A percentile compares a stretch with the other conserved stretches of the same genome.
Evolutionary conservation across 2,888 invertebrate species (phyloP).

Genomic region (Dilophus febrilis): DNA sequence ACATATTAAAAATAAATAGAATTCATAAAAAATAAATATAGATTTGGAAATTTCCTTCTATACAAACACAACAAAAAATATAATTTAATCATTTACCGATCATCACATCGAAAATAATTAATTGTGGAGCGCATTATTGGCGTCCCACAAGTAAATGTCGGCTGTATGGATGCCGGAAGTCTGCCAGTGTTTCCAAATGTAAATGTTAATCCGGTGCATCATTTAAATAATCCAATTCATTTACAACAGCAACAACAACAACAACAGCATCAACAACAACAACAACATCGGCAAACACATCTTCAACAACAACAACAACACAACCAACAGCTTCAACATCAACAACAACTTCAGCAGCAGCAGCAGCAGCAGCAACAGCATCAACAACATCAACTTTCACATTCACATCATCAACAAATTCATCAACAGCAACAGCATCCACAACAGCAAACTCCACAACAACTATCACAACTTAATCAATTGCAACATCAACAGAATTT

Average conservation of each 20-base stretch:
- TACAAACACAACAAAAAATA: too few relatives aligned
- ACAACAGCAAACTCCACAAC: constrained; percentile 38
- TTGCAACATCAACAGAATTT: constrained; percentile 26
- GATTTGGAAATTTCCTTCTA: too few relatives aligned
- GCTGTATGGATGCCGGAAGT: constrained; percentile 31
- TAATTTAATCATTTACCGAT: too few relatives aligned
- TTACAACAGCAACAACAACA: constrained; percentile 14
- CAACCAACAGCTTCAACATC: constrained; percentile 18
- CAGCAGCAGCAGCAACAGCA: constrained; percentile 15
- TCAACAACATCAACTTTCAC: constrained; percentile 21
- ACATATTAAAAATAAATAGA: too few relatives aligned
- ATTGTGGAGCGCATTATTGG: constrained; percentile 5
- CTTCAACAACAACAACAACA: constrained; percentile 13
- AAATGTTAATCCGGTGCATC: constrained; percentile 19
- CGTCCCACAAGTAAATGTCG: constrained; percentile 4
- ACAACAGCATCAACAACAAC: constrained; percentile 12
- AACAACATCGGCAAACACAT: constrained; percentile 13
- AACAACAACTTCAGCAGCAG: background rate
- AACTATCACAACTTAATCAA: constrained; percentile 16
- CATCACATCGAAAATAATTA: too few relatives aligned
- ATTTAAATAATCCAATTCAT: constrained; percentile 10
- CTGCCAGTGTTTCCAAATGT: constrained; percentile 32
- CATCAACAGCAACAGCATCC: constrained; percentile 16
- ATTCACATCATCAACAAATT: constrained; percentile 15
- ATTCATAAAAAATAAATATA: too few relatives aligned